Evolutionary conservation across 2,797 vertebrate species (phyloP), one percentile per base, ranked within the genome.

Genomic region (Buceros bicornis): DNA sequence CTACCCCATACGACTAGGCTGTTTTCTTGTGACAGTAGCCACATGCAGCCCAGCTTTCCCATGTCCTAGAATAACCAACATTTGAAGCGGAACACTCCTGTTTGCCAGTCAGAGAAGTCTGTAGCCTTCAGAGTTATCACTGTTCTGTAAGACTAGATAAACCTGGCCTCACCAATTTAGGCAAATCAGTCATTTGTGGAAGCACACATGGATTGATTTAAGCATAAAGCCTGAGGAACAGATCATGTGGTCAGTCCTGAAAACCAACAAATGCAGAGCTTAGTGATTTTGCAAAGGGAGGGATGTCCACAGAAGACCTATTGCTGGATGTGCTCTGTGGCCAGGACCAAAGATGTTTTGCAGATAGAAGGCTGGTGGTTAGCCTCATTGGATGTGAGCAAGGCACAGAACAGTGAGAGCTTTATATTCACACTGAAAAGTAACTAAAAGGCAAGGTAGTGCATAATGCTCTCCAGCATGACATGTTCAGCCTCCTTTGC

Each of bases 381-480:
- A 66, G 43, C 26, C 45, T 82, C 20, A 4, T 6, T 25, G 45
- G 16, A 18, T 58, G 18, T 16, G 51, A 72, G 25, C 53, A 91
- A 69, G 40, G 73, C 0, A 0, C 17, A 82, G 16, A 80, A 73
- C 48, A 42, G 5, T 1, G 8, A 60, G 21, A 82, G 45, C 35
- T 90, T 82, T 58, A 5, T 35, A 54, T 35, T 61, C 70, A n/a
- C 20, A 58, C 45, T 53, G 29, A 77, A 72, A 77, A 87, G 29
- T 53, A 74, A 43, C 57, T 37, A n/a, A 53, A 91, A 66, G 54
- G 67, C 64, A 45, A 79, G 42, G 51, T 5, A 65, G 33, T 20
- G 19, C 19, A 31, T 17, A 51, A n/a, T 0, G 6, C 29, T 33
- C 33, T 29, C 33, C 65, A 43, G 40, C 0, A 1, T 17, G 51